phyloP scores from a whole-genome alignment of 2,797 vertebrate species.

The Loriculus beryllinus region DNA sequence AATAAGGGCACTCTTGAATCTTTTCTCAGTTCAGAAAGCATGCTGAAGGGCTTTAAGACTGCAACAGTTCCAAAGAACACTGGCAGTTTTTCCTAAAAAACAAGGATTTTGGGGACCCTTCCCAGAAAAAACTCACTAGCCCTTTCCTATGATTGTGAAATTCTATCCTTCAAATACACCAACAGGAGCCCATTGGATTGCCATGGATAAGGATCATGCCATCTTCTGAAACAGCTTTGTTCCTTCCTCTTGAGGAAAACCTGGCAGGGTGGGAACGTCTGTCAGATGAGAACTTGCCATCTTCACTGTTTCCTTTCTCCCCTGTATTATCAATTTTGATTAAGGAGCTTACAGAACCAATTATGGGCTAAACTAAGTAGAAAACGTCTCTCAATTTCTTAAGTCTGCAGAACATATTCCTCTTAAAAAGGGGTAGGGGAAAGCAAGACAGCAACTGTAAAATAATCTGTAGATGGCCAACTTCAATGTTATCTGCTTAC shows the following conservation, averaged over 20 bases:
- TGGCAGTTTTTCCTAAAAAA: accelerated
- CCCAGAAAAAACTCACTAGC: neutral
- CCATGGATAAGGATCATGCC: neutral
- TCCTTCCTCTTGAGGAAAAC: neutral
- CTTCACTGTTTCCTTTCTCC: neutral
- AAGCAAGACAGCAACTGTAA: neutral
- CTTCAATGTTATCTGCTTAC: neutral
- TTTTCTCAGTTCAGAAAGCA: neutral
- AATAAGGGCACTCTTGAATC: neutral
- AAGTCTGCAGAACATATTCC: neutral
- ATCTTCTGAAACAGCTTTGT: neutral
- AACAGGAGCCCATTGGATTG: neutral
- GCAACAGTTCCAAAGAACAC: neutral
- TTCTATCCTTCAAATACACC: neutral
- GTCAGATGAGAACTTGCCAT: neutral
- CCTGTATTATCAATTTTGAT: neutral
- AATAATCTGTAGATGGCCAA: neutral
- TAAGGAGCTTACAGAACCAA: neutral
- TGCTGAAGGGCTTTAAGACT: neutral
- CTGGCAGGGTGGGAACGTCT: no score
- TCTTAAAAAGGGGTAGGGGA: accelerated
- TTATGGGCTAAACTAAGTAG: neutral
- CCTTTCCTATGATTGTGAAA: accelerated
- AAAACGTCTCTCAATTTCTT: neutral
- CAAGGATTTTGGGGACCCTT: neutral